Evolutionary conservation across 2,113 vertebrate genomes (phyloP).

Genomic region (Zosterops hypoxanthus): DNA sequence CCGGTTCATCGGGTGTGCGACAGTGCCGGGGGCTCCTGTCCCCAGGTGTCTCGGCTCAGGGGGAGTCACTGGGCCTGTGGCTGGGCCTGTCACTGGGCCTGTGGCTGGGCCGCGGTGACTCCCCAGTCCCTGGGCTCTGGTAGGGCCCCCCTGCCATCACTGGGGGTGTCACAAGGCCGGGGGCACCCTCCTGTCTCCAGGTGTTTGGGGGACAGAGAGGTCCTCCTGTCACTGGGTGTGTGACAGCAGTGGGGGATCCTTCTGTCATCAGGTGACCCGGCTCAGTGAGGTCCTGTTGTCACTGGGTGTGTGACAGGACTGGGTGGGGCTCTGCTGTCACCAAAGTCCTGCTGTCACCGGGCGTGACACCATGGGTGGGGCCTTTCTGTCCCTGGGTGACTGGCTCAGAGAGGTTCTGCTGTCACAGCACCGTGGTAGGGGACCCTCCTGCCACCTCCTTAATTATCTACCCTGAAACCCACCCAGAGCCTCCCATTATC

Average conservation of each 20-base stretch:
- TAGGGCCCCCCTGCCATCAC: neutral
- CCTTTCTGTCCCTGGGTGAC: neutral
- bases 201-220: fast-evolving
- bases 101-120: neutral
- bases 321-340: neutral
- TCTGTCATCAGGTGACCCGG: neutral
- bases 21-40: neutral
- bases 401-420: neutral
- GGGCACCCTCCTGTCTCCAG: neutral
- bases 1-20: no score
- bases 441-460: neutral
- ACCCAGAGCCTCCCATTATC: neutral
- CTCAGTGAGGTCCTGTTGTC: neutral
- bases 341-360: neutral
- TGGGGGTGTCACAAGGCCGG: neutral
- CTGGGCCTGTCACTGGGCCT: neutral
- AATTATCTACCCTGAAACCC: neutral
- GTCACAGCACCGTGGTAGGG: neutral
- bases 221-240: neutral
- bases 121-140: neutral
- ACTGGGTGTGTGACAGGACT: neutral
- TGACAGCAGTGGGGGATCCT: neutral
- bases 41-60: neutral
- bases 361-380: neutral
- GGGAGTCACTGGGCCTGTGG: neutral